These are phyloP conservation scores for Protophormia terraenovae DNA, from an alignment of 2,888 invertebrate species.

Conservation along the genomic window DNA sequence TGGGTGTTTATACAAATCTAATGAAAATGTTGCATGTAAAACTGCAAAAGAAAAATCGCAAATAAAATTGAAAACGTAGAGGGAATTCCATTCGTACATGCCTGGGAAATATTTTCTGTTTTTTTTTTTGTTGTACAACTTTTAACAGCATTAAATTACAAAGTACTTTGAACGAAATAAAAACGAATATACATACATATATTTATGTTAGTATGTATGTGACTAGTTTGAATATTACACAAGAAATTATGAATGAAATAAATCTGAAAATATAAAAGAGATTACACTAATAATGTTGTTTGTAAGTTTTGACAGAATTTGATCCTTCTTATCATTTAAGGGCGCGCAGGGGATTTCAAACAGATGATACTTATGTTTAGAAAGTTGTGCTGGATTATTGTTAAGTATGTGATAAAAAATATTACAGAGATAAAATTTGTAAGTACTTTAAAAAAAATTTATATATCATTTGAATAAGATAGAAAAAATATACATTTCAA, in stretches of 20 bases:
- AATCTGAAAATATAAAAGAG: neutral
- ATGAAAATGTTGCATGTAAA: slow-evolving; percentile 45
- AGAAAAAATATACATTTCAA: too few species aligned
- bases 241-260: neutral
- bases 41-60: slow-evolving; percentile 23
- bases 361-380: neutral
- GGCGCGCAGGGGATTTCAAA: neutral
- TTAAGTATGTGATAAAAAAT: neutral
- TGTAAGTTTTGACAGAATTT: neutral
- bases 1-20: slow-evolving; percentile 21
- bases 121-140: neutral
- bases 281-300: neutral
- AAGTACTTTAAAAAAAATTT: too few species aligned
- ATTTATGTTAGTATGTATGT: neutral
- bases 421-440: too few species aligned
- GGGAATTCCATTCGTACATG: slow-evolving; percentile 14
- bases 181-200: neutral
- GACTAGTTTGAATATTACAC: neutral
- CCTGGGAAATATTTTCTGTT: slow-evolving; percentile 28
- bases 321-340: neutral
- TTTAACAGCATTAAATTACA: slow-evolving; percentile 1
- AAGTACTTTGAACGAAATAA: neutral
- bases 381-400: neutral
- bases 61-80: slow-evolving; percentile 27
- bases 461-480: too few species aligned